These are phyloP conservation scores for Nothocercus nigrocapillus DNA, from an alignment of 2,113 vertebrate genomes.

Conservation along the genomic window DNA sequence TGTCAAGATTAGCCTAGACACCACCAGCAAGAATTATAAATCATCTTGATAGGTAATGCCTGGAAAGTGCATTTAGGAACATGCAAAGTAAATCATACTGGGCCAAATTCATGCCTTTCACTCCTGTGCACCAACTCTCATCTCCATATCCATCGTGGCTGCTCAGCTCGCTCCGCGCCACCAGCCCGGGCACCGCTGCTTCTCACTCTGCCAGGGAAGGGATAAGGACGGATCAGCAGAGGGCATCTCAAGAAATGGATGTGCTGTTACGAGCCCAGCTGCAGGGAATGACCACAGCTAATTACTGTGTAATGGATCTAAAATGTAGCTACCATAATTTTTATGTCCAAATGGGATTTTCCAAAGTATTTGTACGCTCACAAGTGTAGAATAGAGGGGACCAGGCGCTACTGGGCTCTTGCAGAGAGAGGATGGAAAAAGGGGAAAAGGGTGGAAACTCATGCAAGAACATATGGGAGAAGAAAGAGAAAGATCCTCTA, in stretches of 20 bases:
- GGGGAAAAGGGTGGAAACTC: not conserved
- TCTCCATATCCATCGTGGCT: not conserved
- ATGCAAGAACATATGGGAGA: accelerated
- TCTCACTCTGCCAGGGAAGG: not conserved
- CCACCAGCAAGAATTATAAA: conserved; percentile 50
- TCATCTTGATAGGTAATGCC: not conserved
- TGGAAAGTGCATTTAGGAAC: conserved; percentile 15
- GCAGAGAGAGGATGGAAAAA: not conserved
- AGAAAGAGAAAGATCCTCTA: not conserved
- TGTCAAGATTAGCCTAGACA: not conserved
- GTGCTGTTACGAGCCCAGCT: not conserved
- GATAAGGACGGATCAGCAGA: not conserved
- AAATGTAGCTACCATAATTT: not conserved
- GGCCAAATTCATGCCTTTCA: not conserved
- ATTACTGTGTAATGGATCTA: not conserved
- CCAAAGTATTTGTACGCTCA: not conserved
- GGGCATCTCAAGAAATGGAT: not conserved
- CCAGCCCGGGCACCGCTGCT: not conserved
- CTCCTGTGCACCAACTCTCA: not conserved
- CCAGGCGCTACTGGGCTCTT: not conserved
- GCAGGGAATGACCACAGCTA: not conserved
- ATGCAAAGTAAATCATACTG: not conserved
- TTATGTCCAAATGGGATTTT: not conserved
- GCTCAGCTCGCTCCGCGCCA: conserved; percentile 3
- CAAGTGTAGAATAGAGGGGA: not conserved